phyloP scores from a whole-genome alignment of 2,888 invertebrate genomes.

The Sepiola atlantica region DNA sequence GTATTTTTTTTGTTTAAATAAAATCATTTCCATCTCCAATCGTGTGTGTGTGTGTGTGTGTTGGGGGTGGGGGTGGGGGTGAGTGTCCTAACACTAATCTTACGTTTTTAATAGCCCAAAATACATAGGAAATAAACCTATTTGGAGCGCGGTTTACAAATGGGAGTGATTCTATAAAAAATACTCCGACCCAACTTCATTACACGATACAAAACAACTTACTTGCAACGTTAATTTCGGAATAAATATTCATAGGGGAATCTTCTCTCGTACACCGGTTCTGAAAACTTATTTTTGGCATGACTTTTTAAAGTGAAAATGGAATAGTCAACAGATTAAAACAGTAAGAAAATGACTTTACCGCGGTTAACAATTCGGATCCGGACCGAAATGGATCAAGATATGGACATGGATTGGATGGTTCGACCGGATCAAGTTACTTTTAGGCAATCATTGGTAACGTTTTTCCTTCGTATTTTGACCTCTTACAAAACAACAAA shows the following conservation, averaged over 20 bases:
- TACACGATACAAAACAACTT: too few species aligned
- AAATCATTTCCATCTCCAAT: too few species aligned
- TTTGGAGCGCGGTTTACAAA: too few species aligned
- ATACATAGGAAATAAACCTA: too few species aligned
- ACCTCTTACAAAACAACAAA: not conserved
- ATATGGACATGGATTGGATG: constrained; percentile 71
- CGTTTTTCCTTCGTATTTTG: not conserved
- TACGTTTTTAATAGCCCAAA: too few species aligned
- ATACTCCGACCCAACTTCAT: too few species aligned
- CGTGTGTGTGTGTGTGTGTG: too few species aligned
- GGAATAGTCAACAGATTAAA: not conserved
- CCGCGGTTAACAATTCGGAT: constrained; percentile 67
- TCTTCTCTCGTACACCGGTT: not conserved
- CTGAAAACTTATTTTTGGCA: not conserved
- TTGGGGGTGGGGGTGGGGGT: too few species aligned
- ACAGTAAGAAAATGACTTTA: constrained; percentile 43
- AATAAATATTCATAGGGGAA: not conserved
- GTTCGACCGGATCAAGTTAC: constrained; percentile 67
- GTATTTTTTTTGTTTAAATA: too few species aligned
- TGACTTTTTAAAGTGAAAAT: not conserved
- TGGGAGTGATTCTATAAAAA: too few species aligned
- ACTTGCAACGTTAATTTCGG: not conserved
- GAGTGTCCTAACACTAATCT: too few species aligned
- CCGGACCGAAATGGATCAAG: constrained; percentile 64
- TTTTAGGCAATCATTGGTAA: constrained; percentile 65